These are phyloP conservation scores for Drosophila limbata DNA, from an alignment of 2,888 invertebrate species.

Conservation along the genomic window DNA sequence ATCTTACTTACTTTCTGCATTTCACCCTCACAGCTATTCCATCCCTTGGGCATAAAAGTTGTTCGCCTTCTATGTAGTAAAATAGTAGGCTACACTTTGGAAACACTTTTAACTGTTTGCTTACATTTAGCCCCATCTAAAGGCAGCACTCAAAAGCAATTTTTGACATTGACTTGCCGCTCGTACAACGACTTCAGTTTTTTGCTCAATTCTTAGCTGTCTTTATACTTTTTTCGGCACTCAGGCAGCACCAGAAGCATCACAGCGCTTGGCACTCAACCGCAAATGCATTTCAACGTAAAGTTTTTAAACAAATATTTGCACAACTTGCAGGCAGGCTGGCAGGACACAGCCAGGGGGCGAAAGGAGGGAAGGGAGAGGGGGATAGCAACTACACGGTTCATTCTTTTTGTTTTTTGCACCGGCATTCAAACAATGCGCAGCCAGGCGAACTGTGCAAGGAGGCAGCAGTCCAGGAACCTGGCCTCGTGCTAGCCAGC, in stretches of 20 bases:
- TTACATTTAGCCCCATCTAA: slow-evolving; percentile 58
- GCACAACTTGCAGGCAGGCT: slow-evolving; percentile 69
- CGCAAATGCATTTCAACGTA: slow-evolving; percentile 81
- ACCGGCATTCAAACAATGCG: slow-evolving; percentile 73
- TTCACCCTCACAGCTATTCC: slow-evolving; percentile 3
- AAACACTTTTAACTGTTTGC: slow-evolving; percentile 53
- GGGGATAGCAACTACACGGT: slow-evolving; percentile 45
- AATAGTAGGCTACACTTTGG: slow-evolving; percentile 50
- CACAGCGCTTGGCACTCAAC: slow-evolving; percentile 78
- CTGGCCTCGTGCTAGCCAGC: slow-evolving; percentile 50
- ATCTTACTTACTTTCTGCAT: background rate
- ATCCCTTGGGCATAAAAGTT: background rate
- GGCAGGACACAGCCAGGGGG: slow-evolving; percentile 7
- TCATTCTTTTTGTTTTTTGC: slow-evolving; percentile 61
- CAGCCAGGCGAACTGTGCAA: slow-evolving; percentile 56
- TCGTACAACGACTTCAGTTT: slow-evolving; percentile 34
- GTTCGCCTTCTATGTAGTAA: background rate
- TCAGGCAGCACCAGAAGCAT: slow-evolving; percentile 50
- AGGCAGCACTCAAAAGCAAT: slow-evolving; percentile 68
- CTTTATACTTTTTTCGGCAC: slow-evolving; percentile 48
- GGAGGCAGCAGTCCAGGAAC: slow-evolving; percentile 57
- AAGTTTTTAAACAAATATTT: slow-evolving; percentile 82
- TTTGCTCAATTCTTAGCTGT: slow-evolving; percentile 25
- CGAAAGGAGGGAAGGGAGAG: background rate
- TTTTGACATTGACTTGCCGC: slow-evolving; percentile 59